phyloP scores from a whole-genome alignment of 2,888 invertebrate species.

The Entomobrya proxima region DNA sequence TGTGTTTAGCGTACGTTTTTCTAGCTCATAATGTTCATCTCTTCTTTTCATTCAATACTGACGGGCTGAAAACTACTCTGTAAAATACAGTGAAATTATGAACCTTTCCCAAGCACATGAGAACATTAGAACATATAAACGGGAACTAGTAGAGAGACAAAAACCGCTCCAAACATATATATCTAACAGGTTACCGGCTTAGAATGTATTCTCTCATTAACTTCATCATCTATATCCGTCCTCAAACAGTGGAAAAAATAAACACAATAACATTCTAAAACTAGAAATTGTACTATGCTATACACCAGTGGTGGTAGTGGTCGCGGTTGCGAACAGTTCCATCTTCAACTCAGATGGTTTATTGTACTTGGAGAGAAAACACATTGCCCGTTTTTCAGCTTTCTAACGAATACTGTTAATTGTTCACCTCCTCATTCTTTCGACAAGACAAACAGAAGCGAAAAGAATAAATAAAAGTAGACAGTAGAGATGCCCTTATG shows the following conservation, averaged over 20 bases:
- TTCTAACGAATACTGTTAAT: conserved; percentile 33
- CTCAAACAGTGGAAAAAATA: conserved; percentile 60
- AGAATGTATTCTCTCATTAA: conserved; percentile 53
- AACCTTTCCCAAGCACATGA: too few relatives aligned
- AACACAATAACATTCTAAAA: conserved; percentile 38
- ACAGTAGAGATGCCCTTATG: background rate
- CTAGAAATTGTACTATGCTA: background rate
- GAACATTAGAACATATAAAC: too few relatives aligned
- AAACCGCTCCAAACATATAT: too few relatives aligned
- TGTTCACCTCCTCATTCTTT: background rate
- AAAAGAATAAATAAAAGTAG: background rate
- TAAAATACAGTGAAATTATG: too few relatives aligned
- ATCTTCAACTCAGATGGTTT: conserved; percentile 27
- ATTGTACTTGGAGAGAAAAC: conserved; percentile 48
- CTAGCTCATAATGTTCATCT: conserved; percentile 25
- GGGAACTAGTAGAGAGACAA: too few relatives aligned
- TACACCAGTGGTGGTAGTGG: conserved; percentile 23
- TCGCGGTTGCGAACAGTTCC: conserved; percentile 25
- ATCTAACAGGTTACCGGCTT: background rate
- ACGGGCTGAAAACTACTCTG: too few relatives aligned
- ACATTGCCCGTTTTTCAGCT: conserved; percentile 54
- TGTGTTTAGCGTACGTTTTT: conserved; percentile 16
- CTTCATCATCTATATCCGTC: conserved; percentile 47
- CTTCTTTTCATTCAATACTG: background rate
- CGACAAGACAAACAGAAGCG: conserved; percentile 32